phyloP scores from a whole-genome alignment of 2,113 vertebrate species.

The Saguinus imperator region DNA sequence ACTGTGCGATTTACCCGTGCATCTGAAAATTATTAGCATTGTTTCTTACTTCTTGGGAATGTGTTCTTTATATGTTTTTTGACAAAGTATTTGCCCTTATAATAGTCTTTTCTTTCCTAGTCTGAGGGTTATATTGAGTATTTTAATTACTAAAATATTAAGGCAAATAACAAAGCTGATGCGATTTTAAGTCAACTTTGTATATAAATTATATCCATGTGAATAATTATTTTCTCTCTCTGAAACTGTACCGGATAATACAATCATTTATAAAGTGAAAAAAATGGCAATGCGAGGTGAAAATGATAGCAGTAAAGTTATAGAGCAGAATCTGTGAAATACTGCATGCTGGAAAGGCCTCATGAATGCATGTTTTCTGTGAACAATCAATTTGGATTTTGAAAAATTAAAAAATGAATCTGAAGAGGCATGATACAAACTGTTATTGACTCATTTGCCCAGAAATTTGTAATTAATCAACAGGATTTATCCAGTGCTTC shows the following conservation, averaged over 20 bases:
- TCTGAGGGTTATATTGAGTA: neutral
- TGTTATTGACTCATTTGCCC: neutral
- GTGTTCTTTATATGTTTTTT: neutral
- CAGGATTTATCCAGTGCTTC: neutral
- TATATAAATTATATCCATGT: neutral
- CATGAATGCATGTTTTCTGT: neutral
- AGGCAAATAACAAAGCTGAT: neutral
- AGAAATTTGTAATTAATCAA: neutral
- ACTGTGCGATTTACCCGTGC: neutral
- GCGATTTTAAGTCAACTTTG: neutral
- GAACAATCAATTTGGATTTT: conserved; percentile 30
- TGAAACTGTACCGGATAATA: neutral
- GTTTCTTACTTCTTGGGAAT: neutral
- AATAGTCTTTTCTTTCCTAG: neutral
- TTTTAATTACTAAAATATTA: neutral
- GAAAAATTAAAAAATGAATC: conserved; percentile 27
- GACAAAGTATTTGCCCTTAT: neutral
- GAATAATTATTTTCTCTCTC: neutral
- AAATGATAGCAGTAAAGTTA: neutral
- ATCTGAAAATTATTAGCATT: neutral
- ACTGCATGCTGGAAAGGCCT: neutral
- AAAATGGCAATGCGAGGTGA: neutral
- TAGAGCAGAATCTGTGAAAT: neutral
- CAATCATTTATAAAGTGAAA: neutral
- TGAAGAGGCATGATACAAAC: neutral